These are phyloP conservation scores for Eulemur mongoz DNA, from an alignment of 2,797 vertebrate genomes.

Conservation along the genomic window DNA sequence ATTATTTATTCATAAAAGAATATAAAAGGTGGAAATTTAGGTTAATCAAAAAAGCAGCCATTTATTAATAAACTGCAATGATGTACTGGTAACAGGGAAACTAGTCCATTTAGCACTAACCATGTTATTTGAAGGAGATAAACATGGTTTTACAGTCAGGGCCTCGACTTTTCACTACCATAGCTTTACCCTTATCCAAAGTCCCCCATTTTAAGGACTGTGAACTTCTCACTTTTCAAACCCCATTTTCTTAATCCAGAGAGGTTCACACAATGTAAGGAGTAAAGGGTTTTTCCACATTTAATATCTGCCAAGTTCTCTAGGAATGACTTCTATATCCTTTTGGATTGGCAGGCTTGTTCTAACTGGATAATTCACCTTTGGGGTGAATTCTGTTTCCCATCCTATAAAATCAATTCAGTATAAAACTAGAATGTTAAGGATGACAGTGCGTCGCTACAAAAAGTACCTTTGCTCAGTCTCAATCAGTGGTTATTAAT, in stretches of 20 bases:
- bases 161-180: not conserved
- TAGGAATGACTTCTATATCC: not conserved
- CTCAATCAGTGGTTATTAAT: constrained; percentile 11
- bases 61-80: constrained; percentile 6
- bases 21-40: constrained; percentile 6
- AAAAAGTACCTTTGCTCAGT: constrained; percentile 21
- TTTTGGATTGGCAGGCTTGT: constrained; percentile 22
- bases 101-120: not conserved
- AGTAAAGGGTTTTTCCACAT: not conserved
- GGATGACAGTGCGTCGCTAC: not conserved
- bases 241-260: not conserved
- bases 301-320: not conserved
- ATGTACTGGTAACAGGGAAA: not conserved
- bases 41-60: not conserved
- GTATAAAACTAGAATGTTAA: constrained; percentile 30
- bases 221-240: not conserved
- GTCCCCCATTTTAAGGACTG: not conserved
- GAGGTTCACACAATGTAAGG: not conserved
- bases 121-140: not conserved
- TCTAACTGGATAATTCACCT: constrained; percentile 34
- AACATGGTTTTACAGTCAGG: not conserved
- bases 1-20: constrained; percentile 11
- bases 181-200: not conserved
- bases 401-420: constrained; percentile 27
- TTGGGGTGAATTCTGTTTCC: not conserved